A percentile compares a stretch with the other conserved stretches of the same genome.
These are phyloP conservation scores for Scaptomyza parva DNA, from an alignment of 2,888 invertebrate genomes.

Conservation along the genomic window DNA sequence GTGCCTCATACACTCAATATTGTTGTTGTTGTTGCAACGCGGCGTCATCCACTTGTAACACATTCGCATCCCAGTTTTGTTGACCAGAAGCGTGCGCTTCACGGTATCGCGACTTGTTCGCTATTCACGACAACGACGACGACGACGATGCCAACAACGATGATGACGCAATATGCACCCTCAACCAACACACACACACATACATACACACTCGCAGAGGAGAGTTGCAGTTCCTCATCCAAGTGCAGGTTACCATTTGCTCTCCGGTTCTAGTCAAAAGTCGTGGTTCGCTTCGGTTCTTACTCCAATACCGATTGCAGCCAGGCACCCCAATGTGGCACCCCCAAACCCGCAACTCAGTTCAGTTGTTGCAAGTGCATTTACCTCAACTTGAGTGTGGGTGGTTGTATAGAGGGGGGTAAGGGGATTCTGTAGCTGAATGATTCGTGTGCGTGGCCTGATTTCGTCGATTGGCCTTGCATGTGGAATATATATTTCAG, in stretches of 20 bases:
- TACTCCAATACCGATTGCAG: constrained; percentile 55
- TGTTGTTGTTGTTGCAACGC: constrained; percentile 46
- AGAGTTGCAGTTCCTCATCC: constrained; percentile 47
- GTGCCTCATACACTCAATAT: not conserved
- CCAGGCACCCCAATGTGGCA: no score
- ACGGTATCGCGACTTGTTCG: constrained; percentile 58
- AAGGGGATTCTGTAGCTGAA: constrained; percentile 8
- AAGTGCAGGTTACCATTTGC: constrained; percentile 17
- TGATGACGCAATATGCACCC: constrained; percentile 69
- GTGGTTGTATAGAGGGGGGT: not conserved
- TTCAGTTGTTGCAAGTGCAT: constrained; percentile 56
- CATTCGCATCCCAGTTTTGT: constrained; percentile 54
- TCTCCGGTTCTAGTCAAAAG: constrained; percentile 40
- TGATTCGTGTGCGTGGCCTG: constrained; percentile 75
- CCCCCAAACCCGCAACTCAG: not conserved
- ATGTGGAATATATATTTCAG: constrained; percentile 60
- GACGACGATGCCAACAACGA: constrained; percentile 39
- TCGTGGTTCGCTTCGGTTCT: constrained; percentile 59
- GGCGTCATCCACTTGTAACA: constrained; percentile 74
- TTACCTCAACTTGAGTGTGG: constrained; percentile 56
- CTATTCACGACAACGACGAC: constrained; percentile 40
- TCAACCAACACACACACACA: constrained; percentile 23
- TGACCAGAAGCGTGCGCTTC: constrained; percentile 64
- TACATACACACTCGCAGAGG: constrained; percentile 9
- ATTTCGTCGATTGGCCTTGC: constrained; percentile 76